Conservation (phyloP, 53 echinoderm and acorn worm species). For the Zoroaster sp. region DNA sequence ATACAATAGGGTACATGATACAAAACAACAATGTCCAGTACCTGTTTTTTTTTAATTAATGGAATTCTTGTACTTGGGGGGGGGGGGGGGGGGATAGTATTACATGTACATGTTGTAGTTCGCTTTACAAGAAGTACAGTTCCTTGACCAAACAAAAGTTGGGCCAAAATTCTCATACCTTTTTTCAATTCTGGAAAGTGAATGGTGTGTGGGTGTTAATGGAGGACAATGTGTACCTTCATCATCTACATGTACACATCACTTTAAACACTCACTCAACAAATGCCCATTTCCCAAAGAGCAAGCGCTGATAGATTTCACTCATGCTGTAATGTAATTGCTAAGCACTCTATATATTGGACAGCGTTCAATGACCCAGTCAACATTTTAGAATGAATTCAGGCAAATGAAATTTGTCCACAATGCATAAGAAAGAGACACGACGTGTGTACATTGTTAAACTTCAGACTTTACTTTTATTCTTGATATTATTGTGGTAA, state of each 20-base stretch:
- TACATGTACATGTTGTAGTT: too few relatives aligned
- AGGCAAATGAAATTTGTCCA: not conserved
- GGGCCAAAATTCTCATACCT: too few relatives aligned
- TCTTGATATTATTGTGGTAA: too few relatives aligned
- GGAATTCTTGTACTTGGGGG: too few relatives aligned
- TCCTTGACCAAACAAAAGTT: too few relatives aligned
- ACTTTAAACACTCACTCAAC: conserved; percentile 15
- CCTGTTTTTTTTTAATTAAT: too few relatives aligned
- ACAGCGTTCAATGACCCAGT: not conserved
- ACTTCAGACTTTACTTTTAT: too few relatives aligned
- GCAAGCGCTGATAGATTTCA: conserved; percentile 28
- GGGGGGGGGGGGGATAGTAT: too few relatives aligned
- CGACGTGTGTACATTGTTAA: too few relatives aligned
- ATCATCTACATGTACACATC: not conserved
- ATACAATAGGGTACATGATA: too few relatives aligned
- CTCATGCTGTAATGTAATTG: not conserved
- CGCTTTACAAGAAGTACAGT: too few relatives aligned
- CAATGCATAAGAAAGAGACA: not conserved
- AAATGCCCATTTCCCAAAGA: conserved; percentile 35
- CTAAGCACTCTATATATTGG: not conserved
- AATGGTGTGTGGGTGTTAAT: not conserved
- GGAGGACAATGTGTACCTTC: not conserved
- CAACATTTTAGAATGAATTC: not conserved
- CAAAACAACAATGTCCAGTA: too few relatives aligned
- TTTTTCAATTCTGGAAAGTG: not conserved